A percentile compares a stretch with the other conserved stretches of the same genome.
Evolutionary conservation across 1,140 invertebrate species (phyloP).

Genomic region (Archivesica marissinica): DNA sequence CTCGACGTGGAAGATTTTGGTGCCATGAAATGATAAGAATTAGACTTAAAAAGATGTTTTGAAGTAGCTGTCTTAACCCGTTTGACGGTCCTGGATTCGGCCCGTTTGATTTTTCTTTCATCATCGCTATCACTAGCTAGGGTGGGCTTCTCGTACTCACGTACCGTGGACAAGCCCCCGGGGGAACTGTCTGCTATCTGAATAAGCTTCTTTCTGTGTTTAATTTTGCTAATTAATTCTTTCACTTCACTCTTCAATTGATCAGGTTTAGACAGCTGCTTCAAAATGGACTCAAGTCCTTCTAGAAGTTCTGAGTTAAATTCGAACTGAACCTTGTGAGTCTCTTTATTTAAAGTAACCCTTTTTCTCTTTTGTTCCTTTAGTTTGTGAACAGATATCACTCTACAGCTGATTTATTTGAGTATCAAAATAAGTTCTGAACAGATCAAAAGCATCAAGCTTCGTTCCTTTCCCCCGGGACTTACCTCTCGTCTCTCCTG

Average conservation of each 20-base stretch:
- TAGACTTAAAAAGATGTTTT: not conserved
- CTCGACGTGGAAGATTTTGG: not conserved
- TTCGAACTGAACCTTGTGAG: not conserved
- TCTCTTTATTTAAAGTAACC: not conserved
- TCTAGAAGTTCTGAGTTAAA: not conserved
- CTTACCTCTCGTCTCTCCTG: no score
- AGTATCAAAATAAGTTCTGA: no score
- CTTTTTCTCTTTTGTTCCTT: no score
- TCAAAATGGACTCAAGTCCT: not conserved
- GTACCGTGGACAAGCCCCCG: not conserved
- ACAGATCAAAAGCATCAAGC: no score
- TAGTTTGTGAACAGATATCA: no score
- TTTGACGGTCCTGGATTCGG: not conserved
- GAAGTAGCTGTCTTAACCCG: not conserved
- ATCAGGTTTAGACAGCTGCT: not conserved
- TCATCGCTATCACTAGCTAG: slow-evolving; percentile 7
- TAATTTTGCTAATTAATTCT: not conserved
- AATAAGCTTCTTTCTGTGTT: slow-evolving; percentile 25
- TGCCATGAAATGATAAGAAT: slow-evolving; percentile 8
- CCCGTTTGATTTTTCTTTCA: not conserved
- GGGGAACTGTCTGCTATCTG: not conserved
- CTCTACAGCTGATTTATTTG: no score
- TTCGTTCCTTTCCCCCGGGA: no score
- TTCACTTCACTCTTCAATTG: not conserved
- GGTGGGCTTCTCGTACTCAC: slow-evolving; percentile 10